Evolutionary conservation across 2,113 vertebrate species (phyloP).

Genomic region (Rhynchomys soricoides): DNA sequence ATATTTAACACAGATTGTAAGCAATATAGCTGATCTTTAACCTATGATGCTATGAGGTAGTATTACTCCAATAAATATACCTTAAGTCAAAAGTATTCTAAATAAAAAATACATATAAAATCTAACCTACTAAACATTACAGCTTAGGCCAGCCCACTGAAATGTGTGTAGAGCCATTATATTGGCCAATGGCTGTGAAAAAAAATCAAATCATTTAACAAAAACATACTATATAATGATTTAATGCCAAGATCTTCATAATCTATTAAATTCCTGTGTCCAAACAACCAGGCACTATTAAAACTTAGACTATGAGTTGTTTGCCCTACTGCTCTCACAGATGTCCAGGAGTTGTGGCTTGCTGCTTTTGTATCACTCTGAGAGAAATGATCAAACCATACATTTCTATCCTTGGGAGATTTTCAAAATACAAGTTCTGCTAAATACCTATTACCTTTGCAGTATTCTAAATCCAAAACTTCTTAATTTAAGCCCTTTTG

Average conservation of each 20-base stretch:
- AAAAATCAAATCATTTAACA: background rate
- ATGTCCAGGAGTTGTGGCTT: background rate
- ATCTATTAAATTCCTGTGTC: background rate
- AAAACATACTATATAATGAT: background rate
- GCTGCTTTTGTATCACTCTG: background rate
- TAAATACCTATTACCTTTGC: background rate
- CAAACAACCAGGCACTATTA: background rate
- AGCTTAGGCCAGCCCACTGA: background rate
- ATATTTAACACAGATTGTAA: conserved; percentile 34
- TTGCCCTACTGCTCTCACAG: background rate
- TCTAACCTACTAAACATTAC: background rate
- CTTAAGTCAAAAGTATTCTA: background rate
- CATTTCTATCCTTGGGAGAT: background rate
- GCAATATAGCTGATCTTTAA: background rate
- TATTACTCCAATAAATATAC: background rate
- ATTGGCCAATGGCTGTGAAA: background rate
- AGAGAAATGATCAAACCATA: background rate
- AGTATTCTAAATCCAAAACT: background rate
- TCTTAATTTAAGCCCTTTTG: background rate
- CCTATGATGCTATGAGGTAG: no score
- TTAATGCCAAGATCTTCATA: background rate
- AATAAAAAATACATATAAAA: background rate
- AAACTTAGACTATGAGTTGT: accelerated
- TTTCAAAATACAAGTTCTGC: background rate
- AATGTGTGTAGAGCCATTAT: background rate